Percentiles rank a stretch among this genome's conserved stretches.
phyloP scores from a whole-genome alignment of 2,113 vertebrate genomes.

The Gadus chalcogrammus region DNA sequence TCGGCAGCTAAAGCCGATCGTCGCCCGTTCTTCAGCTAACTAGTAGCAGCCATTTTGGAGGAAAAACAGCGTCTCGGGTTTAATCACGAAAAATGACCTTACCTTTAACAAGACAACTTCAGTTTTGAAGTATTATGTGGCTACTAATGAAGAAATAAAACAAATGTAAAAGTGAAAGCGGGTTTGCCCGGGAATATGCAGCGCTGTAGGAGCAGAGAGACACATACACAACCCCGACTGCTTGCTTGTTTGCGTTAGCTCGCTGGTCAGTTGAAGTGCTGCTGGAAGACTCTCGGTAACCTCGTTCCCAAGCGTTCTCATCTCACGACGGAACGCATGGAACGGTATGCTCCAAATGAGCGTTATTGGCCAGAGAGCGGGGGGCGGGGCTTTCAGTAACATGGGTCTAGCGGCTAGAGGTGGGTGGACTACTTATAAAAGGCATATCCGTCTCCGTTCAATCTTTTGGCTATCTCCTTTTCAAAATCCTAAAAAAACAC shows the following conservation, averaged over 20 bases:
- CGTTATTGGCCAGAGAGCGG: too few species aligned
- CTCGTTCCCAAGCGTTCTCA: neutral
- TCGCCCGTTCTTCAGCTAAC: too few species aligned
- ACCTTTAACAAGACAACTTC: constrained; percentile 75
- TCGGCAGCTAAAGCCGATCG: constrained; percentile 8
- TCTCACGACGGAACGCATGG: too few species aligned
- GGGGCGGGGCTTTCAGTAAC: neutral
- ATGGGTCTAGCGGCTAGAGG: neutral
- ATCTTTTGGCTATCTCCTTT: neutral
- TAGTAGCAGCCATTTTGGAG: constrained; percentile 66
- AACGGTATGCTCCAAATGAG: too few species aligned
- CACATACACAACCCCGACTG: constrained; percentile 19
- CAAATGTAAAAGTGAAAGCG: neutral
- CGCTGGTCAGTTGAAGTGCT: constrained; percentile 4
- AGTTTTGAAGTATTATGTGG: constrained; percentile 62
- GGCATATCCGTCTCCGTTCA: too few species aligned
- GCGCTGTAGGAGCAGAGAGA: constrained; percentile 32
- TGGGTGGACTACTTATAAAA: neutral
- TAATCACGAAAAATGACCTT: constrained; percentile 32
- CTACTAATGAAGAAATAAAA: constrained; percentile 53
- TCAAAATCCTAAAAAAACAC: too few species aligned
- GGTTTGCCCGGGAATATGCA: constrained; percentile 21
- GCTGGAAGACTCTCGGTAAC: too few species aligned
- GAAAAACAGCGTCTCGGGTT: constrained; percentile 36
- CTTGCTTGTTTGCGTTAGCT: constrained; percentile 47